Base-by-base conservation (phyloP, 92 coral and sea anemone species). In the Pocillopora meandrina region DNA sequence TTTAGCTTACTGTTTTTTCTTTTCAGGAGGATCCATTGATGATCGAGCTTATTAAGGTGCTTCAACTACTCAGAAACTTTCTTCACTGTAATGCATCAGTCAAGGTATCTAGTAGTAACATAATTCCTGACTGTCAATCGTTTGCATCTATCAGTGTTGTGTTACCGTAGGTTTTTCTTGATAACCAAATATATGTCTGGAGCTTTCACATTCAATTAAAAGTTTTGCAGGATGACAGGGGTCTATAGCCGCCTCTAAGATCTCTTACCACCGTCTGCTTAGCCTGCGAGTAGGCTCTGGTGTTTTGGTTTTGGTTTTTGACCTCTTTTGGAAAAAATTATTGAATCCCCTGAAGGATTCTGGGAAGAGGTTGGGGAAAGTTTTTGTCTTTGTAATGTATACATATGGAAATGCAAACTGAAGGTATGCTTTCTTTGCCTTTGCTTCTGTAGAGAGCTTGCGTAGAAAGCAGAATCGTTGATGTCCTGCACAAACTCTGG, bases 401-500 rank as follows among this genome's bases (percentile, higher is more conserved):
- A 42, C 52, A 7, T 42, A 7, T 42, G 52, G 52, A 7, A 42
- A 42, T 42, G 52, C 14, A 67, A 67, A 67, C 49, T 14, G n/a
- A 68, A 31, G 16, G n/a, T 0, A 12, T 75, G 8, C 52, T 34
- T 15, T 63, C 78, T 63, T 71, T 69, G 18, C 73, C 57, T 88
- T 26, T 20, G 77, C 36, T 26, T 35, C 55, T 72, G 16, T 83
- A 96, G 99, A 78, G 81, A 58, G 95, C 88, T 15, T 92, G 95
- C 61, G 70, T 94, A 74, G 95, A 96, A 72, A 72, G 92, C 77
- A 93, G 95, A 61, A 59, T 96, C 75, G 72, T 94, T 33, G 93
- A 90, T 63, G 91, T 91, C 26, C 88, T 96, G 9, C 98, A 94
- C 84, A 94, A 93, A 78, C 86, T 96, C 16, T 96, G 98, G 99